phyloP scores from a whole-genome alignment of 2,113 vertebrate genomes.

The Centropus bengalensis region DNA sequence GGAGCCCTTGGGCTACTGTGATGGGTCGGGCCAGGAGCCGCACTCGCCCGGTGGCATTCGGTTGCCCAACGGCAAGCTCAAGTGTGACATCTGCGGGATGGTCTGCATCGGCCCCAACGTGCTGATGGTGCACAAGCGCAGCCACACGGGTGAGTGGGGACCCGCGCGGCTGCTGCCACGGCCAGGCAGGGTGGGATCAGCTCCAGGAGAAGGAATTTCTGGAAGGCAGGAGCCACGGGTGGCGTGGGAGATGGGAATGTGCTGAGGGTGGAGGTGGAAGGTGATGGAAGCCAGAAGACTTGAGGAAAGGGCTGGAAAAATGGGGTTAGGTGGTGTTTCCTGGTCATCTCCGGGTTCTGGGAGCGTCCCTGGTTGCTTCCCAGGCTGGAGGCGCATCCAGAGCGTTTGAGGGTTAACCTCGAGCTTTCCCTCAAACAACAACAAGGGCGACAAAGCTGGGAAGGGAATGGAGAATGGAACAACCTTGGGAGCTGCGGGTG shows the following conservation, averaged over 20 bases:
- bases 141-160: conserved; percentile 89
- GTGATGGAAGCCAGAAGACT: neutral
- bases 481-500: no score
- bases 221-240: neutral
- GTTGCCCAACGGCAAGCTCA: conserved; percentile 92
- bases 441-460: no score
- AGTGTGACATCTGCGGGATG: conserved; percentile 96
- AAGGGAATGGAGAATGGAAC: no score
- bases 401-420: rapidly evolving
- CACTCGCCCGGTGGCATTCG: conserved; percentile 90
- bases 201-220: neutral
- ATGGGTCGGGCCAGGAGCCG: conserved; percentile 82
- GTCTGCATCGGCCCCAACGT: conserved; percentile 97
- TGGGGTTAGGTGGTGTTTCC: rapidly evolving
- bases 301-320: neutral
- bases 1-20: conserved; percentile 81
- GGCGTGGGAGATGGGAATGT: rapidly evolving
- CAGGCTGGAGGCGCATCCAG: neutral
- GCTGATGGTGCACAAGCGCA: conserved; percentile 97
- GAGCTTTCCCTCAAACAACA: neutral
- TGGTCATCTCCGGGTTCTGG: rapidly evolving
- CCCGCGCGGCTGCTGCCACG: neutral
- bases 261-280: no score
- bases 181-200: no score
- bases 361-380: neutral